Conservation (phyloP, 2,888 invertebrate genomes). For the Ligdia adustata region DNA sequence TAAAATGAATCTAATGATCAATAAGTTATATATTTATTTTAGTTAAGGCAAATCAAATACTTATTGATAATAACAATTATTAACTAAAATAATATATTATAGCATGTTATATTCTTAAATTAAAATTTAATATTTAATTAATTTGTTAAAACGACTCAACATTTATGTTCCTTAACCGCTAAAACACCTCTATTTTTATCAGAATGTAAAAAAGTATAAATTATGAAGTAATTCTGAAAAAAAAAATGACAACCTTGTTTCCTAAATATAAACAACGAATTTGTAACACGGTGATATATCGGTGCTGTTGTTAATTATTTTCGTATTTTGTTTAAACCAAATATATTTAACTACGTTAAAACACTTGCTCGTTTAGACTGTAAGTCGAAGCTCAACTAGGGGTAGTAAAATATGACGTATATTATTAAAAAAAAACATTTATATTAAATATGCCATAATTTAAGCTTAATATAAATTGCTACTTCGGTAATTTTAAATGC, state of each 20-base stretch:
- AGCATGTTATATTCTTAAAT: too few relatives aligned
- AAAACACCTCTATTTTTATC: too few relatives aligned
- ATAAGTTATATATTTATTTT: conserved; percentile 10
- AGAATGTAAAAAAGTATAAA: too few relatives aligned
- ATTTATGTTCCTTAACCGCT: too few relatives aligned
- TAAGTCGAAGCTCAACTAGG: conserved; percentile 62
- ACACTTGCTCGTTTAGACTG: conserved; percentile 49
- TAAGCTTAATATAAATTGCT: conserved; percentile 39
- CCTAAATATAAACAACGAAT: conserved; percentile 54
- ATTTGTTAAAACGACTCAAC: too few relatives aligned
- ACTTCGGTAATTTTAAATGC: too few relatives aligned
- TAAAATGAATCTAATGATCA: conserved; percentile 13
- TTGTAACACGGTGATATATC: conserved; percentile 59
- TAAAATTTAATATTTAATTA: too few relatives aligned
- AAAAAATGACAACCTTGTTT: too few relatives aligned
- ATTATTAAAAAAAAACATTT: conserved; percentile 22
- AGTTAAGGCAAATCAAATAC: too few relatives aligned
- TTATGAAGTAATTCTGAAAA: too few relatives aligned
- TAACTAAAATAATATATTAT: too few relatives aligned
- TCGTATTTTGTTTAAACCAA: conserved; percentile 71
- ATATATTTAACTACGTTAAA: conserved; percentile 56
- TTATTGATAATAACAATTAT: too few relatives aligned
- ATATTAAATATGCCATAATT: conserved; percentile 62
- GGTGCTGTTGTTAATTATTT: conserved; percentile 72
- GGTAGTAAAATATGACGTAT: conserved; percentile 25